These are phyloP conservation scores for Nomada ruficornis DNA, from an alignment of 2,888 invertebrate species.

Conservation along the genomic window DNA sequence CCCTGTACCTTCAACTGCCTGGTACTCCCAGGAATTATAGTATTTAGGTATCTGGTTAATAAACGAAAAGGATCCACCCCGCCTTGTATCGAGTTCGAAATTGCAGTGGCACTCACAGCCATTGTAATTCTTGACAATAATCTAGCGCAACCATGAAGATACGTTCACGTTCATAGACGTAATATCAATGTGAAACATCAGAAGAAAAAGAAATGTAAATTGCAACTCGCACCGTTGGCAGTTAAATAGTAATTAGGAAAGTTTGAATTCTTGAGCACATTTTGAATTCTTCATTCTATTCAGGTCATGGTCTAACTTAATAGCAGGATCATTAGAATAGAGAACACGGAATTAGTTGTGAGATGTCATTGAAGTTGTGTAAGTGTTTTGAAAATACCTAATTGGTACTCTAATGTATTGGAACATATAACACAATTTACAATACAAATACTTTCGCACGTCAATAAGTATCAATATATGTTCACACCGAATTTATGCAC, in stretches of 20 bases:
- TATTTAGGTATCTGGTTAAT: constrained; percentile 61
- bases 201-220: neutral
- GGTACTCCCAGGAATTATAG: neutral
- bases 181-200: neutral
- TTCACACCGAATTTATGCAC: no score
- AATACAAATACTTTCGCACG: no score
- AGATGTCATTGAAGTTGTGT: no score
- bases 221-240: neutral
- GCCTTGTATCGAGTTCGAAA: constrained; percentile 69
- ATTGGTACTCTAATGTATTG: no score
- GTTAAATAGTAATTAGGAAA: neutral
- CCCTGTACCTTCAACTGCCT: neutral
- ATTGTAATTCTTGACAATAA: neutral
- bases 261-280: no score
- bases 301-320: no score
- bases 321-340: no score
- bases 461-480: no score
- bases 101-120: constrained; percentile 22
- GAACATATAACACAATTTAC: no score
- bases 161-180: neutral
- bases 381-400: no score
- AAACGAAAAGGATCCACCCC: constrained; percentile 42
- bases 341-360: no score
- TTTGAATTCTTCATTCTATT: no score
- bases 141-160: neutral